A percentile compares a stretch with the other conserved stretches of the same genome.
phyloP scores from a whole-genome alignment of 2,113 vertebrate genomes.

The Hirundichthys speculiger region DNA sequence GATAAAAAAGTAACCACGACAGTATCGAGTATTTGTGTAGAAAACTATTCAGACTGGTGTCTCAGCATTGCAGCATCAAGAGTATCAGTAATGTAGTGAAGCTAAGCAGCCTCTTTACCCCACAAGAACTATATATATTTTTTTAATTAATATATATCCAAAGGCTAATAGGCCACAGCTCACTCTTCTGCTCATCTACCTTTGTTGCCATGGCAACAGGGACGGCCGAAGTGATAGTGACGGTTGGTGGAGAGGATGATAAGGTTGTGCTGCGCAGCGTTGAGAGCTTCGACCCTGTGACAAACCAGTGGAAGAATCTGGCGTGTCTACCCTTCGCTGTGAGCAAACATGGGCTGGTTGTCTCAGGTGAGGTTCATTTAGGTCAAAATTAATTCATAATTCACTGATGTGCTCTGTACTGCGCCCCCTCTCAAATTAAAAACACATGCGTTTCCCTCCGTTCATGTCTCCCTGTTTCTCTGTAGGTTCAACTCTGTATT shows the following conservation, averaged over 20 bases:
- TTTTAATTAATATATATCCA: constrained; percentile 8
- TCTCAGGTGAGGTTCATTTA: constrained; percentile 75
- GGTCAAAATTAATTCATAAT: background rate
- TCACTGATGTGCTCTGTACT: too few species aligned
- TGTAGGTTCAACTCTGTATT: constrained; percentile 79
- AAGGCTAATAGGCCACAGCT: constrained; percentile 4
- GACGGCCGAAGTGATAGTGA: constrained; percentile 82
- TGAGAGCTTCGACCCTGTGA: constrained; percentile 82
- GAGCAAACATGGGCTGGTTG: constrained; percentile 85
- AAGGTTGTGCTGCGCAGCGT: constrained; percentile 85
- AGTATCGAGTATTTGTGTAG: too few species aligned
- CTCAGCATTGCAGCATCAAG: background rate
- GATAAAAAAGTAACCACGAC: too few species aligned
- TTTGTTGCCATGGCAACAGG: constrained; percentile 69
- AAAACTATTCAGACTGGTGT: too few species aligned
- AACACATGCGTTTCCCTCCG: too few species aligned
- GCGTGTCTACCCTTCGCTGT: constrained; percentile 84
- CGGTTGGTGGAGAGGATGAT: constrained; percentile 84
- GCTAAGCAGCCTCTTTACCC: too few species aligned
- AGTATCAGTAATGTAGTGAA: background rate
- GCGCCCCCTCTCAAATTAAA: too few species aligned
- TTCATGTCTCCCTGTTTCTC: background rate
- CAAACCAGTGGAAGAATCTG: constrained; percentile 82
- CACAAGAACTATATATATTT: background rate
- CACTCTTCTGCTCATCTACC: constrained; percentile 6